A percentile compares a stretch with the other conserved stretches of the same genome.
These are phyloP conservation scores for Ramphastos sulfuratus DNA, from an alignment of 2,113 vertebrate species.

Conservation along the genomic window DNA sequence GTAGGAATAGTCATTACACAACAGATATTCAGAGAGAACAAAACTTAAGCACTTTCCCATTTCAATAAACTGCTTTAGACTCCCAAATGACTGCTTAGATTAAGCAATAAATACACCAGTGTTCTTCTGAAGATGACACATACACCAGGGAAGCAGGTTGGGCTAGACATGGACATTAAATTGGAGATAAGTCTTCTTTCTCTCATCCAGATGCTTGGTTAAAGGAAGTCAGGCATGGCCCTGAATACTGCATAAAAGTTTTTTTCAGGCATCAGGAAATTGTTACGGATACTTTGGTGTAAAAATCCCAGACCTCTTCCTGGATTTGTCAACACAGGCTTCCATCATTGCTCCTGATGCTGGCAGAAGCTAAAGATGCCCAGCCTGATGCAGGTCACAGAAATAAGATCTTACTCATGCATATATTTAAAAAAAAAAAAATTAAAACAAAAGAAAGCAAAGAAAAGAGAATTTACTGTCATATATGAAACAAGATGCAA, in stretches of 20 bases:
- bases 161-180: neutral
- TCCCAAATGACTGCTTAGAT: neutral
- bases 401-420: neutral
- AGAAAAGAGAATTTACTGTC: neutral
- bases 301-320: neutral
- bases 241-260: neutral
- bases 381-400: neutral
- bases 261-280: neutral
- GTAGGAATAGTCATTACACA: constrained; percentile 1
- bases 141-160: neutral
- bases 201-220: neutral
- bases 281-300: neutral
- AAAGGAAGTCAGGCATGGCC: neutral
- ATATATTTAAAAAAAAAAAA: neutral
- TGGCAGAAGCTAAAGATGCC: neutral
- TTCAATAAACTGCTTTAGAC: neutral
- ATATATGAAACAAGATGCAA: neutral
- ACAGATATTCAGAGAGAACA: constrained; percentile 5
- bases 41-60: constrained; percentile 11
- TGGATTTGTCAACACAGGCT: neutral
- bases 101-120: neutral
- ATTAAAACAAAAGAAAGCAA: neutral
- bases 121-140: neutral
- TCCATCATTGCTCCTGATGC: neutral
- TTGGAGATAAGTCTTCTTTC: neutral